Evolutionary conservation across 2,113 vertebrate species (phyloP), one percentile per base, ranked within the genome.

Genomic region (Erinaceus europaeus): DNA sequence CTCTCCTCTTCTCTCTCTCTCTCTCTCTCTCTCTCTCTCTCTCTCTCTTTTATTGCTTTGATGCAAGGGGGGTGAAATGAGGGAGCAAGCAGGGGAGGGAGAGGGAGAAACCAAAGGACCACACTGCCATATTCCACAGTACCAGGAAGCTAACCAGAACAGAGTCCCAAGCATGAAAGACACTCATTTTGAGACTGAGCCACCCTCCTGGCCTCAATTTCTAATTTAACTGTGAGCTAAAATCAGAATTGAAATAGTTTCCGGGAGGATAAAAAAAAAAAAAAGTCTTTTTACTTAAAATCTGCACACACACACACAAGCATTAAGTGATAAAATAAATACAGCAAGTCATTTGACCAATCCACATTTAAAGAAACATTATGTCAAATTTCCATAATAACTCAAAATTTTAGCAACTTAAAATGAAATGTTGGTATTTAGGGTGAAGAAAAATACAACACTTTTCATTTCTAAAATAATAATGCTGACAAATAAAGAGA

Each of bases 381-480:
- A 2, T 57, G 9, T 42, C 77, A 48, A 40, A 44, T 83, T 52
- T 72, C 20, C 38, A 32, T 38, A 50, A 48, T 0, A 10, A 25
- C 5, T 72, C 73, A 86, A 88, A 6, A 68, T 76, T 34, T 23
- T 57, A 93, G 79, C 77, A 93, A 80, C 46, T 23, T 25, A 29
- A 80, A 91, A 80, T 71, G 83, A 65, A 91, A 55, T 87, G 23
- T 27, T 80, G 29, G 17, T 74, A 1, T 36, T 87, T 75, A 86
- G 18, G 32, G 48, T 90, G 75, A 93, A 64, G 53, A 88, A 88
- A 87, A 92, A 1, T 14, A 25, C 17, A 93, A 93, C 25, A 75
- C 15, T 84, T 88, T 57, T 77, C 15, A 64, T 32, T 32, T 65
- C 48, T 14, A 20, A 72, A 91, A 69, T 64, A 92, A 86, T 38